These are phyloP conservation scores for Tringa solitaria DNA, from an alignment of 2,113 vertebrate genomes.

Conservation along the genomic window DNA sequence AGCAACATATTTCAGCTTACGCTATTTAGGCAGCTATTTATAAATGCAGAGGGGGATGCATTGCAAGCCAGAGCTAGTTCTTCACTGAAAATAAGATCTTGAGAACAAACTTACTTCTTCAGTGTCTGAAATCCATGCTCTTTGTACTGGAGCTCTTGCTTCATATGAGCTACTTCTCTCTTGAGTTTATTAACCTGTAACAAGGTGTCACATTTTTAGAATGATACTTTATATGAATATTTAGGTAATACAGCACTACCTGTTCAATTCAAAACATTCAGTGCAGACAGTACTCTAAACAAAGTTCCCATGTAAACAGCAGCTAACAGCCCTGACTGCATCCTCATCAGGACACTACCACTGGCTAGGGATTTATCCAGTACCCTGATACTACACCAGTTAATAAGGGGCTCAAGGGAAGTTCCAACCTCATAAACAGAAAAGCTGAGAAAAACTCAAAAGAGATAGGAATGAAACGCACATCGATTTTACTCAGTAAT, in stretches of 20 bases:
- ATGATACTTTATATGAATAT: background rate
- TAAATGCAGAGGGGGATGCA: background rate
- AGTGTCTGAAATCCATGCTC: slow-evolving; percentile 94
- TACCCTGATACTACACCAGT: background rate
- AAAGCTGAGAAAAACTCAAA: background rate
- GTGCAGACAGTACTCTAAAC: background rate
- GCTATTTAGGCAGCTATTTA: slow-evolving; percentile 1
- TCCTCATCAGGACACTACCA: background rate
- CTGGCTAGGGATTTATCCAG: background rate
- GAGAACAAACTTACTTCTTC: slow-evolving; percentile 84
- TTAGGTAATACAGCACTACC: background rate
- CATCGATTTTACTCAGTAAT: background rate
- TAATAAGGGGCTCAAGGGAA: background rate
- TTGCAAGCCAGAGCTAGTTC: background rate
- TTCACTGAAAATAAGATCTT: background rate
- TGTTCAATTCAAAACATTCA: background rate
- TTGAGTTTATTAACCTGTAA: slow-evolving; percentile 93
- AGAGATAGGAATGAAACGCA: background rate
- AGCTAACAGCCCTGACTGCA: background rate
- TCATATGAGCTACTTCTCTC: slow-evolving; percentile 93
- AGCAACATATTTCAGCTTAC: background rate
- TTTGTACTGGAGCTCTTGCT: slow-evolving; percentile 94
- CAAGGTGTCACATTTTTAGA: slow-evolving; percentile 4
- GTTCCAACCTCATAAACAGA: background rate
- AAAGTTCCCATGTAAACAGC: background rate